These are phyloP conservation scores for Colaptes auratus DNA, from an alignment of 2,113 vertebrate genomes.

Conservation along the genomic window DNA sequence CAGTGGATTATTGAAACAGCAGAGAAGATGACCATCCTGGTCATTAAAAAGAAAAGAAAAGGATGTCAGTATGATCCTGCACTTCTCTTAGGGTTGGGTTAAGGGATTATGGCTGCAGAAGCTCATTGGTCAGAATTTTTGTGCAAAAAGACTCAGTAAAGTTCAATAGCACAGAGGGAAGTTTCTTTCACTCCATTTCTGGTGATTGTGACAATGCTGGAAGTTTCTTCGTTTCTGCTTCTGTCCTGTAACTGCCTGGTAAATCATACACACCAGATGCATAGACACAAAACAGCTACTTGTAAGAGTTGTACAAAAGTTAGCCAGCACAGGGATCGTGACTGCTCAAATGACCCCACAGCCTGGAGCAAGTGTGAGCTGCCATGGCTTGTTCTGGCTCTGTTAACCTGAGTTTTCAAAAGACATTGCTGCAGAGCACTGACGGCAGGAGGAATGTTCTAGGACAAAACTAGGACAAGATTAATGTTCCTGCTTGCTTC, in stretches of 20 bases:
- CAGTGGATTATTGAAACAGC: not conserved
- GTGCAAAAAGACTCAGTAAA: not conserved
- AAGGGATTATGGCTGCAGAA: not conserved
- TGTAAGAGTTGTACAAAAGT: not conserved
- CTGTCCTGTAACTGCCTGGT: conserved; percentile 20
- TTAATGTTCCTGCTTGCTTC: conserved; percentile 28
- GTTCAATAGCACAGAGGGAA: not conserved
- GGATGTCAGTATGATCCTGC: not conserved
- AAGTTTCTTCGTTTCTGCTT: conserved; percentile 13
- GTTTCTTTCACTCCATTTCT: conserved; percentile 1
- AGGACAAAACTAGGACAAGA: not conserved
- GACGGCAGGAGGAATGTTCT: conserved; percentile 25
- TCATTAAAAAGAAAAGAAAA: not conserved
- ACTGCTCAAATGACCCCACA: not conserved
- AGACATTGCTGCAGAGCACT: not conserved
- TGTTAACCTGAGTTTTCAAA: conserved; percentile 1
- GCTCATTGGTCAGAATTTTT: not conserved
- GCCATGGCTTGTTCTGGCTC: conserved; percentile 7
- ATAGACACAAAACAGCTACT: conserved; percentile 7
- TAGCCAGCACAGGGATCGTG: not conserved
- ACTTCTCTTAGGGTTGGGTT: not conserved
- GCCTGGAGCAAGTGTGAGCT: not conserved
- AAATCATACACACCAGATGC: conserved; percentile 38
- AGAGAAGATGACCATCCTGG: not conserved
- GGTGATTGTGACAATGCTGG: not conserved